These are phyloP conservation scores for Protophormia terraenovae DNA, from an alignment of 2,888 invertebrate genomes.

Conservation along the genomic window DNA sequence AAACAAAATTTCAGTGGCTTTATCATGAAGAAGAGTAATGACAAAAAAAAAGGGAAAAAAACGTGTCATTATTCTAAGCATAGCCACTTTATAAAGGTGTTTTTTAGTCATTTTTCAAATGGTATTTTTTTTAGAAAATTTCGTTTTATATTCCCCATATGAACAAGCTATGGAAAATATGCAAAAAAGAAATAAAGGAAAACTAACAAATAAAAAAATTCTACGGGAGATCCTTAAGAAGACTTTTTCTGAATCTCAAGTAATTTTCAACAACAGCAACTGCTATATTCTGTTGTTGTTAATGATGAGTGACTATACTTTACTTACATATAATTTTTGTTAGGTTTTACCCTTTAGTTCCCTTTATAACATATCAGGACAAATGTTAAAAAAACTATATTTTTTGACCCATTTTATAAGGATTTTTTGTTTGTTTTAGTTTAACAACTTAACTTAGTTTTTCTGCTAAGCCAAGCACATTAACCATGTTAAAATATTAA, in stretches of 20 bases:
- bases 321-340: neutral
- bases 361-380: neutral
- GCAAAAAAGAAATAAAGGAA: neutral
- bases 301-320: slow-evolving; percentile 1
- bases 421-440: neutral
- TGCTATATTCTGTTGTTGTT: neutral
- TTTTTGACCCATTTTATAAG: slow-evolving; percentile 25
- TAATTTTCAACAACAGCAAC: slow-evolving; percentile 7
- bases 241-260: slow-evolving; percentile 19
- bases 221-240: neutral
- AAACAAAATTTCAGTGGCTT: neutral
- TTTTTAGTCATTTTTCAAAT: too few relatives aligned
- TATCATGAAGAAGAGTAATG: neutral
- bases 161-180: neutral
- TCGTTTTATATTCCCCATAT: too few relatives aligned
- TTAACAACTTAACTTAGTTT: slow-evolving; percentile 54
- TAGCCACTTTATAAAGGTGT: neutral
- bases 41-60: neutral
- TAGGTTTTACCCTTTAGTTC: neutral
- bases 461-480: slow-evolving; percentile 77
- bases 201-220: neutral
- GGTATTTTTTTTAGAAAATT: too few relatives aligned
- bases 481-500: slow-evolving; percentile 77
- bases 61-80: neutral
- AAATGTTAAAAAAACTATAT: slow-evolving; percentile 12